Base-by-base conservation (phyloP, 2,888 invertebrate species). In the Pristionchus mayeri region DNA sequence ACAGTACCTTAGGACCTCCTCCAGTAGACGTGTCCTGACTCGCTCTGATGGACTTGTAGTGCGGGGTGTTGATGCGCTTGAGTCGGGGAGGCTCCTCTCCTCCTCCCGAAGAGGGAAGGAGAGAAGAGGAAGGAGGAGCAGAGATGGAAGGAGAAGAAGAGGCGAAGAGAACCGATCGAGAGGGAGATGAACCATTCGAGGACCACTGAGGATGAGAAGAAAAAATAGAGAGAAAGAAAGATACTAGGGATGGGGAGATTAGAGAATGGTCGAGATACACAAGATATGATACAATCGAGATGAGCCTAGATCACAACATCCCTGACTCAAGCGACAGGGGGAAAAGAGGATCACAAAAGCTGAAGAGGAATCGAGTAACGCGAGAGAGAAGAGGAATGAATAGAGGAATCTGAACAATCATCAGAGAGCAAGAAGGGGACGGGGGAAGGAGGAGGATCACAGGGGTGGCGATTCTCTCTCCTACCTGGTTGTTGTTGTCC, bases 41-140 rank as follows among this genome's bases (percentile, higher is more conserved):
- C 91, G 98, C 96, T 93, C 98, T 95, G 94, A 98, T 98, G 95
- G 98, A 98, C 95, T 98, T 98, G 94, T 99, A 98, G 95, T 99
- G 98, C 79, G 99, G 99, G 34, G 99, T 99, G 94, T 99, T 98
- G 92, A 98, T 95, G 86, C 96, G 95, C 93, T 96, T 96, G 87
- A 97, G 95, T 86, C 86, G 85, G 27, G 82, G 75, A 16, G 86
- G 86, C 89, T 93, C 94, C 91, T 95, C 95, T 76, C 94, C 94
- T 87, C 95, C 95, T 75, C 94, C 44, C 11, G 83, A 30, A 76
- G 92, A 92, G 82, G 93, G 93, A 86, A 91, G 90, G 37, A 67
- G 40, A 30, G 37, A 48, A 81, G 80, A 30, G 90, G 88, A 54
- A 21, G n/a, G 76, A 76, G 44, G 40, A 6, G 54, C 16, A n/a